phyloP scores from a whole-genome alignment of 2,113 vertebrate genomes.

The Felis catus region F.catus_Fca126_mat1.0 CM031427.1:13120001-13120500 shows the following conservation, averaged over 20 bases:
- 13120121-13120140: background rate
- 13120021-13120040: background rate
- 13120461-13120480: background rate
- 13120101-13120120: background rate
- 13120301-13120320: background rate
- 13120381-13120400: background rate
- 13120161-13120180: background rate
- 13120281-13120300: background rate
- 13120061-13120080: background rate
- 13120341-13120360: background rate
- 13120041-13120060: background rate
- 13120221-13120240: conserved; percentile 9
- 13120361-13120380: background rate
- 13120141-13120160: background rate
- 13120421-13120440: background rate
- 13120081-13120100: background rate
- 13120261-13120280: background rate
- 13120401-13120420: background rate
- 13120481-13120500: background rate
- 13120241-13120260: background rate
- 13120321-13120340: background rate
- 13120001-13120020: background rate
- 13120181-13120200: background rate
- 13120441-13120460: background rate
- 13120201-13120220: background rate